phyloP scores from a whole-genome alignment of 1,140 invertebrate species.

The Euschistus heros region DNA sequence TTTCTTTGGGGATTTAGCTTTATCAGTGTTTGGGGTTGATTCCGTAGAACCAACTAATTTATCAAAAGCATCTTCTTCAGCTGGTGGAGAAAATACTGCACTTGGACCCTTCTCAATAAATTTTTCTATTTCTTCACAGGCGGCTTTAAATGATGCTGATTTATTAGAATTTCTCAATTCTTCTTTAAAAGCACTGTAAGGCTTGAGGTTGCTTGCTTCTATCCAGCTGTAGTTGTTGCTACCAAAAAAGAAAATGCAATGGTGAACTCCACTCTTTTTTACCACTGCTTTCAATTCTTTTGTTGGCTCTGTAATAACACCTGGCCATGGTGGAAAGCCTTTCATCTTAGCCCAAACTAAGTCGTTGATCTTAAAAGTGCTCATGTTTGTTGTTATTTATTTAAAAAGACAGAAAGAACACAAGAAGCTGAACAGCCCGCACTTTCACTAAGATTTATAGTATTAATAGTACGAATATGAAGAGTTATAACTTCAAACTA shows the following conservation, averaged over 20 bases:
- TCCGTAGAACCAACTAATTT: no score
- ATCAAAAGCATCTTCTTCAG: constrained; percentile 2
- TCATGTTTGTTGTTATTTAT: neutral
- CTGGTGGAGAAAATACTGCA: neutral
- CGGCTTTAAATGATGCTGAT: constrained; percentile 68
- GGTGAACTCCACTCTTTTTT: constrained; percentile 49
- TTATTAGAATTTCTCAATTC: constrained; percentile 74
- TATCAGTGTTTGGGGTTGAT: no score
- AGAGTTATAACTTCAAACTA: no score
- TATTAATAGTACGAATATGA: no score
- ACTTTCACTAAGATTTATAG: no score
- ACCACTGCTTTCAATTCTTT: constrained; percentile 50
- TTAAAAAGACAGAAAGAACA: no score
- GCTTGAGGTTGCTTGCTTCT: constrained; percentile 72
- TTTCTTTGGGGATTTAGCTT: no score
- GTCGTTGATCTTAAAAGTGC: neutral
- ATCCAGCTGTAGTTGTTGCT: constrained; percentile 91
- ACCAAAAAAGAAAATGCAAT: constrained; percentile 90
- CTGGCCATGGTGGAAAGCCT: constrained; percentile 86
- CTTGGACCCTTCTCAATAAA: constrained; percentile 41
- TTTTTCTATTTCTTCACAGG: constrained; percentile 75
- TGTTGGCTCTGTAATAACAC: constrained; percentile 65
- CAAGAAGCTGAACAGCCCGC: no score
- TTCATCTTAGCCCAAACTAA: constrained; percentile 78
- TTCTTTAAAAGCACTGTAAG: constrained; percentile 44